Evolutionary conservation across 2,888 invertebrate genomes (phyloP).

Genomic region (Lapara coniferarum): DNA sequence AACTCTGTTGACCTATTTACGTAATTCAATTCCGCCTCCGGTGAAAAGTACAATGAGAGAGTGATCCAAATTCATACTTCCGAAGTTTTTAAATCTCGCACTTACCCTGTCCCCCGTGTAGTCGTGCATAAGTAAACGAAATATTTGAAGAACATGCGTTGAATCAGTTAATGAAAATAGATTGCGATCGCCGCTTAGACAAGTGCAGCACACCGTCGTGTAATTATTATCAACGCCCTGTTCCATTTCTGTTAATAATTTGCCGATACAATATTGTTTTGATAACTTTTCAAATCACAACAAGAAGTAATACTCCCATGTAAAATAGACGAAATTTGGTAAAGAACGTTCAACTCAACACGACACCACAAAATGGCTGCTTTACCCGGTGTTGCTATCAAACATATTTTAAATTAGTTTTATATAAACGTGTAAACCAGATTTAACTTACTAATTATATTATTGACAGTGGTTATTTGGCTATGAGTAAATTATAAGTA

Average conservation of each 20-base stretch:
- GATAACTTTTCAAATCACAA: constrained; percentile 71
- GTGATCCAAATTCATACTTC: neutral
- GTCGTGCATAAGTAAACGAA: constrained; percentile 71
- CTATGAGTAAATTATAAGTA: too few species aligned
- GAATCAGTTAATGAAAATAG: constrained; percentile 60
- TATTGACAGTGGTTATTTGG: too few species aligned
- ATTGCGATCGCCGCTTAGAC: constrained; percentile 70
- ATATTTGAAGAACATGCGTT: constrained; percentile 63
- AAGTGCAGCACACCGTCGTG: constrained; percentile 66
- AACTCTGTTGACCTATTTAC: constrained; percentile 40
- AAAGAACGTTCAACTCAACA: constrained; percentile 65
- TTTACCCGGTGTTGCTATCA: constrained; percentile 67
- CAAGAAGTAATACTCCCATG: constrained; percentile 83
- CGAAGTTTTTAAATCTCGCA: constrained; percentile 37
- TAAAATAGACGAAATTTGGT: constrained; percentile 80
- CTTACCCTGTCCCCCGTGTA: constrained; percentile 73
- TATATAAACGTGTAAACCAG: too few species aligned
- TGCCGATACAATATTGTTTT: constrained; percentile 45
- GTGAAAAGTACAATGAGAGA: neutral
- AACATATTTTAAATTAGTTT: neutral
- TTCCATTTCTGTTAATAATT: constrained; percentile 62
- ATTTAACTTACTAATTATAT: too few species aligned
- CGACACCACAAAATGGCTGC: constrained; percentile 83
- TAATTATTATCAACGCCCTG: constrained; percentile 69
- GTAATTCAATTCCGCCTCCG: constrained; percentile 32